These are phyloP conservation scores for Meteorus colon DNA, from an alignment of 2,888 invertebrate species.

Conservation along the genomic window DNA sequence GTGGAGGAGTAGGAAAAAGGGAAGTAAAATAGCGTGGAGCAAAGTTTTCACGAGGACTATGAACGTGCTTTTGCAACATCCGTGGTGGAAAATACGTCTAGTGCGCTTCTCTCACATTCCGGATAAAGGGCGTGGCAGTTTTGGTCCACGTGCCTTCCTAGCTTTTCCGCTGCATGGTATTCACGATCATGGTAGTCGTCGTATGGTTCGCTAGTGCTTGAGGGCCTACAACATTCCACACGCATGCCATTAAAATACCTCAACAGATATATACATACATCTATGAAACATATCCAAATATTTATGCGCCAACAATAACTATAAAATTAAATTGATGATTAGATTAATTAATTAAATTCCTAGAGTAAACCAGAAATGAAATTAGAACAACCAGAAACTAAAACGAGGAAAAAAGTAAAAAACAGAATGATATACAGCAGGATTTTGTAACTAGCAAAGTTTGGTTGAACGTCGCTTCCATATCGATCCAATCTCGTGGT, in stretches of 20 bases:
- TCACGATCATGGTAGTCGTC: conserved; percentile 82
- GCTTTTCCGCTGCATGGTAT: conserved; percentile 82
- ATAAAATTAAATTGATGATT: neutral
- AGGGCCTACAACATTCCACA: conserved; percentile 74
- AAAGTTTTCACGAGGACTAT: conserved; percentile 26
- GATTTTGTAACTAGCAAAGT: conserved; percentile 26
- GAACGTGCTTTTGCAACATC: conserved; percentile 35
- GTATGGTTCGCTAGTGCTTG: conserved; percentile 79
- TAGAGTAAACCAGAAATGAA: conserved; percentile 16
- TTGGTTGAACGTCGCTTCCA: conserved; percentile 20
- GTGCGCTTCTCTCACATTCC: conserved; percentile 78
- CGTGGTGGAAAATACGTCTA: conserved; percentile 75
- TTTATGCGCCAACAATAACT: neutral
- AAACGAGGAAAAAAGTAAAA: neutral
- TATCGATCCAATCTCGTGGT: conserved; percentile 44
- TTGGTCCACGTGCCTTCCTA: conserved; percentile 76
- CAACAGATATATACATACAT: neutral
- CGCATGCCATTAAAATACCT: conserved; percentile 20
- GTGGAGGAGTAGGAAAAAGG: neutral
- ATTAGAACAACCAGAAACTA: neutral
- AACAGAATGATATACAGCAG: conserved; percentile 2
- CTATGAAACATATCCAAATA: neutral
- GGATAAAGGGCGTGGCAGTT: conserved; percentile 78
- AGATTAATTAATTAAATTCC: conserved; percentile 30
- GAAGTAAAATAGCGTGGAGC: conserved; percentile 9